Evolutionary conservation across 2,888 invertebrate genomes (phyloP), one percentile per base, ranked within the genome.

Genomic region (Ormyrus pomaceus): DNA sequence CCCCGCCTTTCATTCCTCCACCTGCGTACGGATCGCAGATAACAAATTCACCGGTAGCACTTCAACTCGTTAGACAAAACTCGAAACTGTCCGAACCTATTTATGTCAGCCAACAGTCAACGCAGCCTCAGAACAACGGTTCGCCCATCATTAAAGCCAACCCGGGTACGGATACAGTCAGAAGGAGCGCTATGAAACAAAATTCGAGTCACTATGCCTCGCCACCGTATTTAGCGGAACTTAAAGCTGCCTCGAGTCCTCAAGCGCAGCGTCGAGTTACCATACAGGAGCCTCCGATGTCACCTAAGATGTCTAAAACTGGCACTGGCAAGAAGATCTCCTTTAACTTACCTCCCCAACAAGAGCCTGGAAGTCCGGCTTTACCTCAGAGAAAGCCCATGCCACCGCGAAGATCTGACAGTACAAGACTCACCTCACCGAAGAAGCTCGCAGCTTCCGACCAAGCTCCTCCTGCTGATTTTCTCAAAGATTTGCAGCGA

Each of bases 401-500:
- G 66, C 95, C 96, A 46, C 96, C 96, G 0, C 95, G 95, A 84
- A 93, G 96, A 55, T 94, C 95, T 78, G 96, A 96, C 86, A 94
- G 96, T 2, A 88, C 91, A 5, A 88, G 89, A 68, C 84, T 90
- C 13, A 89, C 90, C 2, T 95, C 95, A 8, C 96, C 95, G 5
- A 96, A 95, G 88, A 95, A 95, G 85, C 90, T 96, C 50, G 93
- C 94, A 0, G 95, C 95, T 79, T 94, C 94, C 0, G 93, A 93
- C 79, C 94, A 94, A 83, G 95, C 95, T 86, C 95, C 96, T 3
- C 95, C 96, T 0, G 94, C 94, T 48, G 96, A 96, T 79, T 97
- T 98, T 87, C 92, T 98, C 64, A 95, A 96, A 88, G 97, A 98
- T 89, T 92, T 98, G 68, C 97, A 98, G 88, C 93, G 97, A 72